Evolutionary conservation across 2,113 vertebrate species (phyloP).

Genomic region (Suncus etruscus): DNA sequence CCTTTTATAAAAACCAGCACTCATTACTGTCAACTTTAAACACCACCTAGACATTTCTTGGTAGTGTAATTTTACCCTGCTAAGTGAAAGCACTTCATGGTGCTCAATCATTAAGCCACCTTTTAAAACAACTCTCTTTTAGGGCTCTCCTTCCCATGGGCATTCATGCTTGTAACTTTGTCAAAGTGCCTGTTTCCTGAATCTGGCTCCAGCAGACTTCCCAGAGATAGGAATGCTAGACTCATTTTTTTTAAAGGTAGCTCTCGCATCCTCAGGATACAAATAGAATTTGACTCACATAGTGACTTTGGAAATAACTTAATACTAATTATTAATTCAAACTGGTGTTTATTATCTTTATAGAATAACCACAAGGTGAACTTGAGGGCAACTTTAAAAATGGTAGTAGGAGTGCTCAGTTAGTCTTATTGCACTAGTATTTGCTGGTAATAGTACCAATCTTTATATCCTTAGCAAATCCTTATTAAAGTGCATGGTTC

Average conservation of each 20-base stretch:
- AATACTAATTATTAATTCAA: conserved; percentile 18
- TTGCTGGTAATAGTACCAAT: background rate
- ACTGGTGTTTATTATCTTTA: background rate
- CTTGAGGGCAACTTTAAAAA: background rate
- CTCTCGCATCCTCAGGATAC: background rate
- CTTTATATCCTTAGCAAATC: conserved; percentile 12
- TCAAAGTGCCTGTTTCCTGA: conserved; percentile 60
- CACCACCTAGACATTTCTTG: conserved; percentile 53
- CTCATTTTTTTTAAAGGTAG: conserved; percentile 47
- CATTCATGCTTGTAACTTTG: conserved; percentile 31
- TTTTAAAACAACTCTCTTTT: conserved; percentile 54
- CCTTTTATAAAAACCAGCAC: background rate
- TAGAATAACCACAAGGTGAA: background rate
- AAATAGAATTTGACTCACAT: conserved; percentile 22
- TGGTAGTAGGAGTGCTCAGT: background rate
- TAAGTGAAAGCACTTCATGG: conserved; percentile 55
- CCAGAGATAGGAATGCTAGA: conserved; percentile 21
- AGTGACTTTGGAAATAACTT: conserved; percentile 12
- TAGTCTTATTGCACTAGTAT: background rate
- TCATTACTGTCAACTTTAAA: conserved; percentile 62
- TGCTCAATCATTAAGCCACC: conserved; percentile 58
- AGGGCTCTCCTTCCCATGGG: conserved; percentile 21
- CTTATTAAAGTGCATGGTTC: background rate
- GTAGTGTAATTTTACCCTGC: conserved; percentile 30
- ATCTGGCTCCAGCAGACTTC: conserved; percentile 25